Evolutionary conservation across 1,140 invertebrate genomes (phyloP), one percentile per base, ranked within the genome.

Genomic region (Cecropterus lyciades): DNA sequence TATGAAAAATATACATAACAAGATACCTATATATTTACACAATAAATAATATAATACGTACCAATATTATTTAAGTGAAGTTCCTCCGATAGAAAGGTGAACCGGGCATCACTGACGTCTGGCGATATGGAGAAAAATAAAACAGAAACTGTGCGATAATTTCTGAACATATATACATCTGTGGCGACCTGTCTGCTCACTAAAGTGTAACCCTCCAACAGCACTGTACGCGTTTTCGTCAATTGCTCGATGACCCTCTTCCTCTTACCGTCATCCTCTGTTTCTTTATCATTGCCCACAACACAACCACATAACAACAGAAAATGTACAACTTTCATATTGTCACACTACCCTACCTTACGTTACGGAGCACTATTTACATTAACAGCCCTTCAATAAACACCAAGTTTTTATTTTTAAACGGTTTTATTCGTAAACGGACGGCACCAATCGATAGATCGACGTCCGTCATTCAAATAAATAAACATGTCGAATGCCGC

Each of bases 61-160:
- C 87, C 89, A 78, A 91, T 90, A 49, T 84, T 90, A 79, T 91
- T 91, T 27, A 87, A 75, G 67, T 91, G 89, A 7, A 92, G 75
- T 53, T 92, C 87, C 64, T 92, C 89, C 4, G 85, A 84, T 57
- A 88, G 81, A 67, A 92, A 88, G 13, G 83, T 87, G 65, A 92
- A 92, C 17, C 69, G 80, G 11, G 87, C 87, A 70, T 90, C 83
- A 10, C 70, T 79, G 10, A 89, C 76, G 72, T 85, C 85, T 56
- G 69, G 78, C 62, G 73, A 75, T 17, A 90, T 71, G n/a, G 75
- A 79, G 71, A 87, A 92, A 67, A 84, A 86, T 10, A 92, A 72
- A 68, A 90, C 84, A 51, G 87, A 87, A 53, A 90, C 85, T n/a
- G 86, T 87, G 46, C 89, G 85, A 69, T 92, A 90, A 67, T 79